Conservation (phyloP, 1,140 invertebrate species). For the Oppia nitens region DNA sequence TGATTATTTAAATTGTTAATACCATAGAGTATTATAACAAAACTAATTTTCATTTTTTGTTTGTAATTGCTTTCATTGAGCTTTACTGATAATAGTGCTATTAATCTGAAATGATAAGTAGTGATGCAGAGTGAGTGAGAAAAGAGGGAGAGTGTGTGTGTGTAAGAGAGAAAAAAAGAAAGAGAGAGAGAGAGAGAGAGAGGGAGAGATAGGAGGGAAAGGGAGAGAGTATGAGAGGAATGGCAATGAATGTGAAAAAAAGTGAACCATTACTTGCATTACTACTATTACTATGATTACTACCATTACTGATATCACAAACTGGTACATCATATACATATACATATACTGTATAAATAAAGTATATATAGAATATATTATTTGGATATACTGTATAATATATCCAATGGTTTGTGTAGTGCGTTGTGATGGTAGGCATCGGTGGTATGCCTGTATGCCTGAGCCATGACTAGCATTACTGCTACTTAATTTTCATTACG, state of each 20-base stretch:
- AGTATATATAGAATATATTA: no score
- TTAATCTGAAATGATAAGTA: background rate
- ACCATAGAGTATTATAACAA: background rate
- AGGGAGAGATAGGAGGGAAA: background rate
- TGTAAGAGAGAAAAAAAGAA: background rate
- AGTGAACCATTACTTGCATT: no score
- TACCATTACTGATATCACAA: no score
- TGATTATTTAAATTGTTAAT: background rate
- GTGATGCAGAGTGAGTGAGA: background rate
- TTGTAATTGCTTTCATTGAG: background rate
- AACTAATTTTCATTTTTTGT: background rate
- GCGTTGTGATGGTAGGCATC: no score
- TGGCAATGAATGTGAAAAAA: background rate
- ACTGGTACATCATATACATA: no score
- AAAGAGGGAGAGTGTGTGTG: background rate
- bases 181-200: conserved; percentile 9
- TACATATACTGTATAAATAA: no score
- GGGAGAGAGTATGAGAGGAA: conserved; percentile 1
- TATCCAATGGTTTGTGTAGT: no score
- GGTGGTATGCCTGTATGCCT: no score
- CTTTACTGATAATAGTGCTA: background rate
- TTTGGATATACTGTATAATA: no score
- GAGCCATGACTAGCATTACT: no score
- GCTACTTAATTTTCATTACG: background rate
- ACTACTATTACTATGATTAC: no score